Evolutionary conservation across 2,797 vertebrate species (phyloP).

Genomic region (Iguana delicatissima): DNA sequence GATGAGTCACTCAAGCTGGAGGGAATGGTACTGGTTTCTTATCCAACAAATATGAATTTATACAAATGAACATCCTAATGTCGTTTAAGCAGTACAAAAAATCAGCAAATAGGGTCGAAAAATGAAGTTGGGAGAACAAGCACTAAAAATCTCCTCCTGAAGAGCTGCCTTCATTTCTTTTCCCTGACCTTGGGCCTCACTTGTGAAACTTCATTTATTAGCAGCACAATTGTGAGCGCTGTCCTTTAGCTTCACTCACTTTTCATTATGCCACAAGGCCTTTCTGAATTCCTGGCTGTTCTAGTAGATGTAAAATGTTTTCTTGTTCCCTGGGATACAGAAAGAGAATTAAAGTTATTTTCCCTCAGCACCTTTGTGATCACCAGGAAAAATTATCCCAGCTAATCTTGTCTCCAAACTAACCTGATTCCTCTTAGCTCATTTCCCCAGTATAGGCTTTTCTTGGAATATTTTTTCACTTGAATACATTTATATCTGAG

Average conservation of each 20-base stretch:
- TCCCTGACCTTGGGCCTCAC: conserved; percentile 42
- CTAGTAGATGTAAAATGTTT: conserved; percentile 34
- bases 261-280: conserved; percentile 50
- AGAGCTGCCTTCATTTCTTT: conserved; percentile 27
- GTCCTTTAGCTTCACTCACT: conserved; percentile 47
- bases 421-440: conserved; percentile 30
- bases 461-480: neutral
- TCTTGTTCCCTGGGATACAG: conserved; percentile 48
- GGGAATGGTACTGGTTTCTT: neutral
- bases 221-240: conserved; percentile 36
- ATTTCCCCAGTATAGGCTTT: neutral
- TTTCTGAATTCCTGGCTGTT: conserved; percentile 46
- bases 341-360: conserved; percentile 50
- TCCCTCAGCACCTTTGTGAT: conserved; percentile 38
- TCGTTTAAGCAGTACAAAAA: neutral
- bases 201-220: conserved; percentile 53
- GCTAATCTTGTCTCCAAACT: conserved; percentile 47
- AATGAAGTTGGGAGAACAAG: conserved; percentile 13
- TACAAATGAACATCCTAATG: neutral
- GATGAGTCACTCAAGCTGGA: neutral
- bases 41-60: neutral
- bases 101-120: conserved; percentile 3
- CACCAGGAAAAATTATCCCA: conserved; percentile 31
- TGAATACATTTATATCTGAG: neutral
- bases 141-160: conserved; percentile 1